Evolutionary conservation across 2,797 vertebrate species (phyloP).

Genomic region (Glossophaga mutica): DNA sequence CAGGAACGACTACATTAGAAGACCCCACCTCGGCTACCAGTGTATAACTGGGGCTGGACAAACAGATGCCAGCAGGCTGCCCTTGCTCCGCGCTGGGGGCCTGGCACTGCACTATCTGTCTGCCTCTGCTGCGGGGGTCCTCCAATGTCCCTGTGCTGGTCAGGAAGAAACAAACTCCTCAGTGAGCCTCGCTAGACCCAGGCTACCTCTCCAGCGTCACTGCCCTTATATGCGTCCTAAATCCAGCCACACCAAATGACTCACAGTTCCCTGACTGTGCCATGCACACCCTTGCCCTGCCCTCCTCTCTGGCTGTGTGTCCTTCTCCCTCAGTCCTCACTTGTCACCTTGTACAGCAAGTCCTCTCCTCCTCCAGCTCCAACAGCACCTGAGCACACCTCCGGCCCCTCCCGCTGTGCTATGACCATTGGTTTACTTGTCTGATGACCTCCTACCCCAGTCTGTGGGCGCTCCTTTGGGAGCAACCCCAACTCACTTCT

Average conservation of each 20-base stretch:
- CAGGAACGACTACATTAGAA: neutral
- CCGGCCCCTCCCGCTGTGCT: neutral
- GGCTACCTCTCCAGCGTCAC: neutral
- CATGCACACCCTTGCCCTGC: neutral
- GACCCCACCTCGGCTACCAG: neutral
- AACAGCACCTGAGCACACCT: neutral
- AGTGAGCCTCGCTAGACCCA: neutral
- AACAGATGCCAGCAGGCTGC: neutral
- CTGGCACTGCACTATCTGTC: neutral
- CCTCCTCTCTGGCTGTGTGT: neutral
- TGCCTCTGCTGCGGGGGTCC: neutral
- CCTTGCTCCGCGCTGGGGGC: neutral
- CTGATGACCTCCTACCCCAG: neutral
- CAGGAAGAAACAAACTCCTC: constrained; percentile 30
- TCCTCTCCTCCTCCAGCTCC: neutral
- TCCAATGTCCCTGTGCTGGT: neutral
- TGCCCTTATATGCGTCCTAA: neutral
- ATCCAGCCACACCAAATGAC: constrained; percentile 35
- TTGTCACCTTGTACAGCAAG: neutral
- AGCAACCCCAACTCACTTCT: neutral
- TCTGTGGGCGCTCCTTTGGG: neutral
- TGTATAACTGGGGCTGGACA: neutral
- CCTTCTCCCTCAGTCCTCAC: neutral
- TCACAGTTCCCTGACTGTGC: neutral
- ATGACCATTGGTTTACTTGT: neutral